Percentiles rank a stretch among this genome's conserved stretches.
Evolutionary conservation across 2,113 vertebrate genomes (phyloP).

Genomic region (Panthera uncia): DNA sequence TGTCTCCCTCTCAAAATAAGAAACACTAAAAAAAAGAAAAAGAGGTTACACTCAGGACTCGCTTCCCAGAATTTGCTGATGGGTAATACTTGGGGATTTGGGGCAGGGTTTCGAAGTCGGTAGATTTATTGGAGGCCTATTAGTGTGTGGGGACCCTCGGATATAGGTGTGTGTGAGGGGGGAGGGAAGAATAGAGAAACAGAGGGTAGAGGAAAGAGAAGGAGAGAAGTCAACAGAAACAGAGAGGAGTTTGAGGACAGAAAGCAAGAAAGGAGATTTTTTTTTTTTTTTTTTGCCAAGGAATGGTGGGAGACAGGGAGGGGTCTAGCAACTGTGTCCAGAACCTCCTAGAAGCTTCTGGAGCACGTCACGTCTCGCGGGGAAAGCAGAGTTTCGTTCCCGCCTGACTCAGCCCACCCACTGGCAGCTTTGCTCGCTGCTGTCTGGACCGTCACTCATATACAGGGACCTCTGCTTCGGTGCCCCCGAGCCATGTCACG

Average conservation of each 20-base stretch:
- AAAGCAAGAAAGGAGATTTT: constrained; percentile 34
- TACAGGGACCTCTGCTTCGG: constrained; percentile 21
- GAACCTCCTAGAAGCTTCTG: constrained; percentile 45
- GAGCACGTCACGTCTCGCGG: background rate
- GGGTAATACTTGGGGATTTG: background rate
- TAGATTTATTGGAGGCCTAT: background rate
- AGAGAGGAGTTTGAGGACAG: background rate
- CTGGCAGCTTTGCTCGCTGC: background rate
- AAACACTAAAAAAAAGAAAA: background rate
- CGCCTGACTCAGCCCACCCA: background rate
- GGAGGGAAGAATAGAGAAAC: background rate
- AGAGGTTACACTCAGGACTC: background rate
- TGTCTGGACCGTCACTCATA: constrained; percentile 9
- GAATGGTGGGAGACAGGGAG: background rate
- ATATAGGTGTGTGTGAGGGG: background rate
- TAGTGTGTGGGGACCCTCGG: background rate
- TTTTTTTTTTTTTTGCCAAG: constrained; percentile 27
- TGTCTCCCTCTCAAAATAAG: too few relatives aligned
- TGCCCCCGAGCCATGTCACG: background rate
- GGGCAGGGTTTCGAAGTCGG: background rate
- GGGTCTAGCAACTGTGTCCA: background rate
- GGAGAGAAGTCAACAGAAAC: background rate
- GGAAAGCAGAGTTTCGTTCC: constrained; percentile 26
- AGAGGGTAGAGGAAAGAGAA: background rate
- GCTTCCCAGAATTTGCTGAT: constrained; percentile 14